These are phyloP conservation scores for Poeciliopsis occidentalis DNA, from an alignment of 2,113 vertebrate genomes.

Conservation along the genomic window DNA sequence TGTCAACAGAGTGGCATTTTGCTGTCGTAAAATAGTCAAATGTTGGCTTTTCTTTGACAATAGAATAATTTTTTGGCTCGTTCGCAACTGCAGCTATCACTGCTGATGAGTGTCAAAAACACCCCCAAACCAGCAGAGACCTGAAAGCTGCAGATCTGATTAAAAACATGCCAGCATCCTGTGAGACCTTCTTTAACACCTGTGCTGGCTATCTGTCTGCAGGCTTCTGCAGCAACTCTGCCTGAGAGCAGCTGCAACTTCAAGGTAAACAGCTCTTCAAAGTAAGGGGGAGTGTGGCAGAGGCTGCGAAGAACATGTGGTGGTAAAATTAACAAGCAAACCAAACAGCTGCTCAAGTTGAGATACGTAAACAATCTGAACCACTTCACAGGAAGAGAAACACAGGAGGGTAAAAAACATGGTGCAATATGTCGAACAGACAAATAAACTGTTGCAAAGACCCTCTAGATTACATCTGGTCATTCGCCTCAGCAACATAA, in stretches of 20 bases:
- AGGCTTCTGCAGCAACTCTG: constrained; percentile 7
- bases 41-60: not conserved
- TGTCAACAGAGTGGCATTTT: not conserved
- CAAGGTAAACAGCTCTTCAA: constrained; percentile 26
- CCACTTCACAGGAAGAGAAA: no score
- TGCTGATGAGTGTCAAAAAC: not conserved
- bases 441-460: not conserved
- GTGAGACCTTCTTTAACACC: constrained; percentile 14
- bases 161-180: not conserved
- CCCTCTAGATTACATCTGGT: constrained; percentile 2
- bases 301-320: not conserved
- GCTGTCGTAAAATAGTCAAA: not conserved
- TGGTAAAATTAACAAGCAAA: not conserved
- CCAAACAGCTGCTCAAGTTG: no score
- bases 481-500: constrained; percentile 1
- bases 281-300: not conserved
- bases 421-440: not conserved
- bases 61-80: not conserved
- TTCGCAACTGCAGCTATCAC: not conserved
- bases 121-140: not conserved
- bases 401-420: no score
- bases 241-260: constrained; percentile 26
- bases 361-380: no score
- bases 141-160: not conserved
- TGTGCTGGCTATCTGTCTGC: constrained; percentile 12